phyloP scores from a whole-genome alignment of 2,888 invertebrate genomes.

The Hofmannophila pseudospretella region DNA sequence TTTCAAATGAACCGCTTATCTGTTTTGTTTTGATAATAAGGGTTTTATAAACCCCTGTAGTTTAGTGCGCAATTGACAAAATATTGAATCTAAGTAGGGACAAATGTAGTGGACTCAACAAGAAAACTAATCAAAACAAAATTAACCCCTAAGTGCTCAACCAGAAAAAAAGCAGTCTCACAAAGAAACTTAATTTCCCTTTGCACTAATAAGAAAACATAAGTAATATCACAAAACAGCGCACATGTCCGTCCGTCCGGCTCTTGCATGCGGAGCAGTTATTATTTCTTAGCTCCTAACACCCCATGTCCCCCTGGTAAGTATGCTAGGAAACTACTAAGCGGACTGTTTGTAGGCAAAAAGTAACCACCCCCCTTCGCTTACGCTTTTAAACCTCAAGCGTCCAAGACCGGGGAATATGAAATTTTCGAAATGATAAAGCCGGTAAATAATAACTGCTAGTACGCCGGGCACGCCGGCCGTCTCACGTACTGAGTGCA shows the following conservation, averaged over 20 bases:
- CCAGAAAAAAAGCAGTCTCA: neutral
- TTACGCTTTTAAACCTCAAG: conserved; percentile 76
- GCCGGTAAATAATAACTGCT: conserved; percentile 78
- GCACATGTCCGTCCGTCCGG: conserved; percentile 18
- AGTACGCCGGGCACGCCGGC: conserved; percentile 64
- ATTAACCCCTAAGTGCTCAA: neutral
- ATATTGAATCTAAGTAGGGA: no score
- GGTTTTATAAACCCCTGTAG: no score
- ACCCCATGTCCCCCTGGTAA: conserved; percentile 56
- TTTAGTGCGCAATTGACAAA: no score
- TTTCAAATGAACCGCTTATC: no score
- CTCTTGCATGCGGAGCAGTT: conserved; percentile 62
- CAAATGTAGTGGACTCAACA: no score
- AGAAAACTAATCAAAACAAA: neutral
- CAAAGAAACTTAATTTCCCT: conserved; percentile 5
- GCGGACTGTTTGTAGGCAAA: conserved; percentile 67
- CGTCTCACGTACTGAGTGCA: conserved; percentile 55
- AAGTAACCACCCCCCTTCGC: conserved; percentile 55
- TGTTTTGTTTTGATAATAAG: no score
- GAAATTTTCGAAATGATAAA: conserved; percentile 79
- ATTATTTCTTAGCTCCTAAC: conserved; percentile 68
- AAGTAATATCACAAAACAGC: conserved; percentile 13
- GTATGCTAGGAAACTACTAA: conserved; percentile 50
- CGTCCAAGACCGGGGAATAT: conserved; percentile 77
- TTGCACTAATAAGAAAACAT: conserved; percentile 9